A percentile compares a stretch with the other conserved stretches of the same genome.
Conservation (phyloP, 2,888 invertebrate genomes). For the Himalopsyche japonica region DNA sequence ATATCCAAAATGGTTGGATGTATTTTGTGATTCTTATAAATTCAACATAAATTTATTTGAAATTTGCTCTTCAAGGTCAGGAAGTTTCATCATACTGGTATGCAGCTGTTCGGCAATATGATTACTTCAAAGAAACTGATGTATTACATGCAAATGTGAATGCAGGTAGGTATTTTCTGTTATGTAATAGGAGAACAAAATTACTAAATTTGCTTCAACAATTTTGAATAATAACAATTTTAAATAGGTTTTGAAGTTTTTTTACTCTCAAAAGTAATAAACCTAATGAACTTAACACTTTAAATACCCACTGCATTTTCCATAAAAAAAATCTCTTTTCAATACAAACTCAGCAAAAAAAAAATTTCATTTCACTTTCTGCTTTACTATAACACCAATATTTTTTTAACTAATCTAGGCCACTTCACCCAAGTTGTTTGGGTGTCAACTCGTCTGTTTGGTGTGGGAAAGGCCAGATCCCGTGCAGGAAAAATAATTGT, state of each 20-base stretch:
- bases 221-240: background rate
- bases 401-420: constrained; percentile 57
- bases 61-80: constrained; percentile 61
- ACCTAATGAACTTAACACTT: background rate
- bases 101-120: constrained; percentile 75
- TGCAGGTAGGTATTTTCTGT: constrained; percentile 59
- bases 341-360: background rate
- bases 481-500: constrained; percentile 79
- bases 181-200: too few species aligned
- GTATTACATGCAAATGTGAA: constrained; percentile 77
- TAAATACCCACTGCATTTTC: too few species aligned
- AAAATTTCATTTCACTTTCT: background rate
- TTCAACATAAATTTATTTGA: too few species aligned
- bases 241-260: too few species aligned
- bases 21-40: too few species aligned
- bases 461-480: constrained; percentile 80
- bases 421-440: constrained; percentile 89
- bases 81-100: constrained; percentile 84
- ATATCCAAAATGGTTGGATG: too few species aligned
- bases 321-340: background rate
- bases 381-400: too few species aligned
- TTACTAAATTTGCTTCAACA: background rate
- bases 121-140: constrained; percentile 72
- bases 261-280: background rate
- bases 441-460: constrained; percentile 74